phyloP scores from a whole-genome alignment of 2,888 invertebrate genomes.

The Caenorhabditis sinica region DNA sequence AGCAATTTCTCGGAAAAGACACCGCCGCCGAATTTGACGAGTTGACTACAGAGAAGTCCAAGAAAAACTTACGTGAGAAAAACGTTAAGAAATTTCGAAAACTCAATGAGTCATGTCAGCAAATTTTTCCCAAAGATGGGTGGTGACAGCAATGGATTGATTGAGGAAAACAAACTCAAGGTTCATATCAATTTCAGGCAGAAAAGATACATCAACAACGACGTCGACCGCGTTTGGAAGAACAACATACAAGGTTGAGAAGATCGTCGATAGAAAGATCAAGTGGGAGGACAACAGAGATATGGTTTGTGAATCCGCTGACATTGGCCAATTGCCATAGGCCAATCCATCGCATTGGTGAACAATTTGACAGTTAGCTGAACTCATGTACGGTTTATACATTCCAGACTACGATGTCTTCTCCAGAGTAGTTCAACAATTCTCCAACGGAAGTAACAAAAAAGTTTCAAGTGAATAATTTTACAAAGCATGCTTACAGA shows the following conservation, averaged over 20 bases:
- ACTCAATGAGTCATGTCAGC: slow-evolving; percentile 85
- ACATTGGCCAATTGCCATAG: too few species aligned
- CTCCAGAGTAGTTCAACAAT: too few species aligned
- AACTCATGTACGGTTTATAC: too few species aligned
- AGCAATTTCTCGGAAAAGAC: slow-evolving; percentile 96
- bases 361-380: too few species aligned
- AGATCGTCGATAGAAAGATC: slow-evolving; percentile 88
- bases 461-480: too few species aligned
- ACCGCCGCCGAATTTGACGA: slow-evolving; percentile 94
- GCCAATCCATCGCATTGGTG: too few species aligned
- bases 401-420: too few species aligned
- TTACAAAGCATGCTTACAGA: too few species aligned
- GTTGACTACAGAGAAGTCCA: slow-evolving; percentile 95
- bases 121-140: slow-evolving; percentile 96
- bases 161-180: slow-evolving; percentile 92
- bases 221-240: slow-evolving; percentile 95
- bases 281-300: slow-evolving; percentile 90
- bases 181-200: slow-evolving; percentile 98
- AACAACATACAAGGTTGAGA: slow-evolving; percentile 91
- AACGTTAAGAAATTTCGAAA: background rate
- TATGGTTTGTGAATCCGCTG: slow-evolving; percentile 82
- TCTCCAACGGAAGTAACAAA: too few species aligned
- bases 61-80: slow-evolving; percentile 88
- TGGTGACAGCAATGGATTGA: slow-evolving; percentile 90
- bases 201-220: slow-evolving; percentile 92